Evolutionary conservation across 2,113 vertebrate genomes (phyloP).

Genomic region (Caloenas nicobarica): DNA sequence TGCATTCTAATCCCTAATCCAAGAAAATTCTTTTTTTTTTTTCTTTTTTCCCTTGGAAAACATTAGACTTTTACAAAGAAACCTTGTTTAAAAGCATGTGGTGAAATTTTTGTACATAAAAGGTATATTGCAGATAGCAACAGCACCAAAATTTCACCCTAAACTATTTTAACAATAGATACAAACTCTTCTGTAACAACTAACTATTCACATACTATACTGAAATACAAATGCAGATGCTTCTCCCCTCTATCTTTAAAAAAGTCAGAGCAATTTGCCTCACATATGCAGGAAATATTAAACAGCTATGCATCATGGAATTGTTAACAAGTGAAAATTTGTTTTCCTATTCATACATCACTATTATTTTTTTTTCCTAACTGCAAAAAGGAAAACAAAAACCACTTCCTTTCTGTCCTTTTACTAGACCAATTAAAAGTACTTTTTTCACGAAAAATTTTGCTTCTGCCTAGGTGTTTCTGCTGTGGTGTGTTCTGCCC

Average conservation of each 20-base stretch:
- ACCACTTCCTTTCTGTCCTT: background rate
- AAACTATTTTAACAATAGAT: background rate
- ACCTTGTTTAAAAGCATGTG: fast-evolving
- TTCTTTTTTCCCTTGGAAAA: background rate
- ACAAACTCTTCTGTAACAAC: background rate
- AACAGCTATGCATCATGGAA: background rate
- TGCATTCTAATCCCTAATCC: fast-evolving
- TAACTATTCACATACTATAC: background rate
- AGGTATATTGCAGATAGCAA: background rate
- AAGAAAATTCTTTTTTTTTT: background rate
- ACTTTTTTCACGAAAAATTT: background rate
- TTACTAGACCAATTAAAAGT: background rate
- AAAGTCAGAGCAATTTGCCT: background rate
- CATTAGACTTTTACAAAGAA: fast-evolving
- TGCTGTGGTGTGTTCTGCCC: fast-evolving
- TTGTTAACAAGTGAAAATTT: background rate
- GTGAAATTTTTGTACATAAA: background rate
- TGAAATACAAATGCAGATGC: background rate
- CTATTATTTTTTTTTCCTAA: background rate
- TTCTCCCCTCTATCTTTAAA: background rate
- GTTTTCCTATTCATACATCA: background rate
- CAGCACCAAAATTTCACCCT: background rate
- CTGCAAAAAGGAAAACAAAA: background rate
- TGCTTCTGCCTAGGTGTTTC: background rate
- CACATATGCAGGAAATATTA: background rate